Conservation (phyloP, 2,888 invertebrate genomes). For the Caenorhabditis panamensis region DNA sequence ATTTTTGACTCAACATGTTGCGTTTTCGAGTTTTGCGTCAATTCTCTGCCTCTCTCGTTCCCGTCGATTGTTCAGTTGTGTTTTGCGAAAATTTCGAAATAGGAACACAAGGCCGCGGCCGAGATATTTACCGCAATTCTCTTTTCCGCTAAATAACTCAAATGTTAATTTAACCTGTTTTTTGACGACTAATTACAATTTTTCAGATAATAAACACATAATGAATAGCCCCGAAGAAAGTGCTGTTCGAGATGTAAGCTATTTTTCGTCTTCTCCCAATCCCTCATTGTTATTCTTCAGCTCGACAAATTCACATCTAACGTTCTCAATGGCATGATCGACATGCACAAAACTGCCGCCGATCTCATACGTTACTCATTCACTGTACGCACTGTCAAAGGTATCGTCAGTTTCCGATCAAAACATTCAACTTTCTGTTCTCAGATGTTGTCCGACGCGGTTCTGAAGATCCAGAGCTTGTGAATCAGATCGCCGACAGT, state of each 20-base stretch:
- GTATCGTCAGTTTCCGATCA: not conserved
- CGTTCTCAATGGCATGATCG: slow-evolving; percentile 32
- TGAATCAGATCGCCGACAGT: slow-evolving; percentile 28
- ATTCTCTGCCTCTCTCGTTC: too few relatives aligned
- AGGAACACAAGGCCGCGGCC: slow-evolving; percentile 8
- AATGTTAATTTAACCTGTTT: not conserved
- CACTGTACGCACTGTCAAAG: slow-evolving; percentile 27
- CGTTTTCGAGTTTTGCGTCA: not conserved
- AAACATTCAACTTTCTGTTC: not conserved
- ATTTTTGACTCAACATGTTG: too few relatives aligned
- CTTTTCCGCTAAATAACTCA: not conserved
- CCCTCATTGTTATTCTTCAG: slow-evolving; percentile 1
- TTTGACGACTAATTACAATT: not conserved
- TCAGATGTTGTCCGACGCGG: slow-evolving; percentile 52
- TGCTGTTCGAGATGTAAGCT: slow-evolving; percentile 45
- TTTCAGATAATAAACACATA: not conserved
- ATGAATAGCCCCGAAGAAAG: slow-evolving; percentile 51
- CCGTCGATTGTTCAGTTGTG: too few relatives aligned
- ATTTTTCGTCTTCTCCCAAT: not conserved
- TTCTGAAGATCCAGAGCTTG: slow-evolving; percentile 30
- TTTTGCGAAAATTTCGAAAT: not conserved
- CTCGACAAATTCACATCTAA: slow-evolving; percentile 14
- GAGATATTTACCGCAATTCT: not conserved
- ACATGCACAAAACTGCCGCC: slow-evolving; percentile 12
- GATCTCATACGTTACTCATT: slow-evolving; percentile 30